phyloP scores from a whole-genome alignment of 2,888 invertebrate genomes.

The Lottia gigantea region DNA sequence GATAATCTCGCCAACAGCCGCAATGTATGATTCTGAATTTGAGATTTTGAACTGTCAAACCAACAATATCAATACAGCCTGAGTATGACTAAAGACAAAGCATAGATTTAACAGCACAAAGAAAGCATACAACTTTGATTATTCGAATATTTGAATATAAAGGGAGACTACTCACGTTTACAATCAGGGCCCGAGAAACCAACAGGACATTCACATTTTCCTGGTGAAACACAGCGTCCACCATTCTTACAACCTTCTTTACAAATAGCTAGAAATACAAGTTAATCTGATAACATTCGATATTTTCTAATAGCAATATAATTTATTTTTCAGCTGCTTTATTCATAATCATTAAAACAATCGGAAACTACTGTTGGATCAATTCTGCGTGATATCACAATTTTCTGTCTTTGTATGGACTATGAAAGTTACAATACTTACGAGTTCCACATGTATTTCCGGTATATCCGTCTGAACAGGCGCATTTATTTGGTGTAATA shows the following conservation, averaged over 20 bases:
- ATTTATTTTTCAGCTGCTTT: no score
- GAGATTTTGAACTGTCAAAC: no score
- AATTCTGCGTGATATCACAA: no score
- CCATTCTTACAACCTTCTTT: constrained; percentile 82
- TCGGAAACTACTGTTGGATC: no score
- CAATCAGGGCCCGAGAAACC: constrained; percentile 57
- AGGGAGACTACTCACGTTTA: constrained; percentile 47
- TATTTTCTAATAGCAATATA: no score
- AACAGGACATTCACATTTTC: constrained; percentile 81
- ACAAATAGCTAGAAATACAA: constrained; percentile 77
- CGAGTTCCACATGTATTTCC: constrained; percentile 50
- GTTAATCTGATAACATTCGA: not conserved
- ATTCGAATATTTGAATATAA: not conserved
- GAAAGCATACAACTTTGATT: not conserved
- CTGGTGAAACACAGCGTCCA: constrained; percentile 82
- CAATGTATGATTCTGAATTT: no score
- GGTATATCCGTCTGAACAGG: constrained; percentile 47
- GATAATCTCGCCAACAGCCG: no score
- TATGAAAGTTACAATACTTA: constrained; percentile 29
- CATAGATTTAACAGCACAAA: no score
- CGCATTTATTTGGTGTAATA: constrained; percentile 43
- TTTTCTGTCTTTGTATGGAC: no score
- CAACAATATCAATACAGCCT: no score
- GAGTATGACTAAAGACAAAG: no score
- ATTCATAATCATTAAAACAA: no score